Base-by-base conservation (phyloP, 1,140 invertebrate species). In the Lamellibrachia luymesi region DNA sequence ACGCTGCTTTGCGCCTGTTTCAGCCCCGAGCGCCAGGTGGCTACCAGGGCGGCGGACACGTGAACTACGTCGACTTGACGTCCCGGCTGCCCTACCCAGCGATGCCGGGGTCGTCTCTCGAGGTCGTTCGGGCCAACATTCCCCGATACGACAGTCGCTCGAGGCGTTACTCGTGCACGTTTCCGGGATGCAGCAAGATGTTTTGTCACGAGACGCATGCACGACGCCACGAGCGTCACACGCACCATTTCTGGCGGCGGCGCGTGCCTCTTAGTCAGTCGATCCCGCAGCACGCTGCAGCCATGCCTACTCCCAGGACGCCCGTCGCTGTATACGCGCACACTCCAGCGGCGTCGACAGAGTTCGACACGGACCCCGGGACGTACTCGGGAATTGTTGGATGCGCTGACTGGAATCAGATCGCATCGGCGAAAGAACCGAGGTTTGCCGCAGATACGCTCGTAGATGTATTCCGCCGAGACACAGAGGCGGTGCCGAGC, bases 161-260 rank as follows among this genome's bases (percentile, higher is more conserved):
- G 64, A 17, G 64, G 64, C 64, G 64, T 2, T 80, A 91, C n/a
- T 13, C 91, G 0, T 91, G 91, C n/a, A 50, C 49, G 8, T 91
- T 91, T 51, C 91, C 91, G 13, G 91, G 91, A 50, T 91, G 91
- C 17, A 51, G 91, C 49, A 50, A 51, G 49, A 27, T n/a, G 91
- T 91, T 50, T 91, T 50, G 49, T n/a, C 51, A 50, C 51, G 91
- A 50, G 91, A 91, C 91, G 2, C 49, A 51, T 25, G n/a, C 91
- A n/a, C 91, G 91, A 17, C 91, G 91, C 91, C 91, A 91, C 91
- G 91, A 91, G n/a, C 91, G 91, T n/a, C 13, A 91, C 10, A 4
- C 27, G 7, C 91, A 91, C 91, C 49, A 51, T 25, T 91, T n/a
- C 91, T 91, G 51, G 49, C 91, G 91, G 91, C 64, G 64, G 8